Evolutionary conservation across 2,113 vertebrate species (phyloP), one percentile per base, ranked within the genome.

Genomic region (Urocolius indicus): DNA sequence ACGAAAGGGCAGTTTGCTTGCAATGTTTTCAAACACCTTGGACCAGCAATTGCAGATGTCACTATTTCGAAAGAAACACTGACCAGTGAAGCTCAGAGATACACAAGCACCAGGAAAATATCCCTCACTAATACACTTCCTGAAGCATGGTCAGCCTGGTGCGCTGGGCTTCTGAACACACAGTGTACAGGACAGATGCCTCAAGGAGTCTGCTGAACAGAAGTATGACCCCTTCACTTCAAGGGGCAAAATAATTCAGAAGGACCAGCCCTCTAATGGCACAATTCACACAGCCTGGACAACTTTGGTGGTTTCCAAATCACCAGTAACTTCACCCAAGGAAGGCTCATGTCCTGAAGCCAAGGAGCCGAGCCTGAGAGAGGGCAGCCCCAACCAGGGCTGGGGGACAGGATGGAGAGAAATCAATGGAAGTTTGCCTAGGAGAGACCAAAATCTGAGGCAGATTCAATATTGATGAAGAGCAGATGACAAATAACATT

Each of bases 301-400:
- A 18, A 0, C 15, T 18, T 1, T 30, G 0, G 2, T 38, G 3
- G 5, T 3, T 45, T 2, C 63, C 65, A 65, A 4, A 58, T 63
- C 9, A 26, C 11, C 22, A 9, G 5, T 0, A 5, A 12, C 22
- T 14, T 69, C 59, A 8, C 46, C 38, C 11, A 8, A 10, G 22
- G 55, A 34, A 41, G 22, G 48, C 16, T 6, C 6, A 8, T 10
- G 32, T 9, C 71, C 66, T 13, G 46, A 2, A 6, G 22, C 52
- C 3, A 1, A 24, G 2, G 38, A 11, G 46, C 46, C 8, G 36
- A 36, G n/a, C 55, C 2, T 3, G 34, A 12, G 17, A 27, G 32
- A 34, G 52, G 63, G n/a, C 22, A 74, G 34, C 26, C 2, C 6
- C 41, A 2, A 7, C 3, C 3, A 0, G 45, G 27, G n/a, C 55